Conservation (phyloP, 2,888 invertebrate genomes). For the Pseudoips prasinana region DNA sequence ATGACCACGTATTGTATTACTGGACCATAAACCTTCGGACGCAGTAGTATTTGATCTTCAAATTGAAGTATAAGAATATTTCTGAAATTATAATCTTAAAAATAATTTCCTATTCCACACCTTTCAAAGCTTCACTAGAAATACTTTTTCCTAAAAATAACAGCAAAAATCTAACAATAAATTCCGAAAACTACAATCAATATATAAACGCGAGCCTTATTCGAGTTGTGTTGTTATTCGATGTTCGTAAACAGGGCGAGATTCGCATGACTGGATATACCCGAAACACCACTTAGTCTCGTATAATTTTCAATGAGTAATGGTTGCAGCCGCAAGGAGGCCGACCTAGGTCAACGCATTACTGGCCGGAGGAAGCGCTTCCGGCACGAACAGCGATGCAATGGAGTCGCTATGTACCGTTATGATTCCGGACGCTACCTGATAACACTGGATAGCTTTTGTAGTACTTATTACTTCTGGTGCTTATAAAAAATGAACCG, state of each 20-base stretch:
- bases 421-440: constrained; percentile 33
- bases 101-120: too few relatives aligned
- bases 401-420: constrained; percentile 35
- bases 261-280: constrained; percentile 61
- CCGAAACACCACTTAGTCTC: constrained; percentile 75
- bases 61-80: too few relatives aligned
- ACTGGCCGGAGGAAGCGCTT: constrained; percentile 53
- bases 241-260: constrained; percentile 34
- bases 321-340: constrained; percentile 53
- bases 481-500: constrained; percentile 20
- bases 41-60: too few relatives aligned
- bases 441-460: constrained; percentile 23
- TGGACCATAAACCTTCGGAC: too few relatives aligned
- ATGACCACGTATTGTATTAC: too few relatives aligned
- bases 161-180: constrained; percentile 49
- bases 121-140: too few relatives aligned
- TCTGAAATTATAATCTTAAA: too few relatives aligned
- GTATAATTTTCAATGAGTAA: constrained; percentile 79
- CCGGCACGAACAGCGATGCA: constrained; percentile 41
- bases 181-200: constrained; percentile 47
- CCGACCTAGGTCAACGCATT: constrained; percentile 73
- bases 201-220: constrained; percentile 41
- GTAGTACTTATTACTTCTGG: constrained; percentile 12
- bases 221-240: constrained; percentile 38
- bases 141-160: too few relatives aligned